These are phyloP conservation scores for Antigone vipio DNA, from an alignment of 2,113 vertebrate species.

Conservation along the genomic window DNA sequence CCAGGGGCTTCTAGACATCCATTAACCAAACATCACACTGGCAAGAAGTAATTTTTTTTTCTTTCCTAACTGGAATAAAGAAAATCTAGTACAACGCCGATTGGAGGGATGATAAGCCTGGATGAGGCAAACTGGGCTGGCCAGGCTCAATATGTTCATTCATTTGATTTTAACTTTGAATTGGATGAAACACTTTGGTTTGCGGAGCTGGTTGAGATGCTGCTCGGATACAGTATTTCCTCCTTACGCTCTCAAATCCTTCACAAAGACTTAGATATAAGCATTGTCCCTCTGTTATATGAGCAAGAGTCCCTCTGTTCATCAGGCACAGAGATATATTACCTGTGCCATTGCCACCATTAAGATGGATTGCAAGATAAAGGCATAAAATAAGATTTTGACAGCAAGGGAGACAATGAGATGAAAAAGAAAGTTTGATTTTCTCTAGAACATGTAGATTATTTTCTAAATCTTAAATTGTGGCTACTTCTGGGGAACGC, in stretches of 20 bases:
- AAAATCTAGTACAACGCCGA: neutral
- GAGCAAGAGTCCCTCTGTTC: neutral
- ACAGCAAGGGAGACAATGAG: neutral
- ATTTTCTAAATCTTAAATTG: neutral
- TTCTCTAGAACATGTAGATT: neutral
- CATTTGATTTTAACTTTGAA: neutral
- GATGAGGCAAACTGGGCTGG: neutral
- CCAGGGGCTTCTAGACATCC: neutral
- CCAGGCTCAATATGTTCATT: neutral
- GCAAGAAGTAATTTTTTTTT: neutral
- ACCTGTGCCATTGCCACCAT: neutral
- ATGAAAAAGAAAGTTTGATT: neutral
- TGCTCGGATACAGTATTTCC: neutral
- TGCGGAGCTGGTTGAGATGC: neutral
- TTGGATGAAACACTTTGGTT: neutral
- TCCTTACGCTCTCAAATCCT: neutral
- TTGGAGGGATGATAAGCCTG: neutral
- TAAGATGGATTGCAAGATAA: neutral
- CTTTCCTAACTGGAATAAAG: neutral
- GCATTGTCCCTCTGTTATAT: neutral
- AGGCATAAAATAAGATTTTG: conserved; percentile 13
- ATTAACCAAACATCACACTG: neutral
- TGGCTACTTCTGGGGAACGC: neutral
- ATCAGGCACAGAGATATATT: neutral
- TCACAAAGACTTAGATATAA: neutral